These are phyloP conservation scores for Heteronetta atricapilla DNA, from an alignment of 2,113 vertebrate species.

Conservation along the genomic window DNA sequence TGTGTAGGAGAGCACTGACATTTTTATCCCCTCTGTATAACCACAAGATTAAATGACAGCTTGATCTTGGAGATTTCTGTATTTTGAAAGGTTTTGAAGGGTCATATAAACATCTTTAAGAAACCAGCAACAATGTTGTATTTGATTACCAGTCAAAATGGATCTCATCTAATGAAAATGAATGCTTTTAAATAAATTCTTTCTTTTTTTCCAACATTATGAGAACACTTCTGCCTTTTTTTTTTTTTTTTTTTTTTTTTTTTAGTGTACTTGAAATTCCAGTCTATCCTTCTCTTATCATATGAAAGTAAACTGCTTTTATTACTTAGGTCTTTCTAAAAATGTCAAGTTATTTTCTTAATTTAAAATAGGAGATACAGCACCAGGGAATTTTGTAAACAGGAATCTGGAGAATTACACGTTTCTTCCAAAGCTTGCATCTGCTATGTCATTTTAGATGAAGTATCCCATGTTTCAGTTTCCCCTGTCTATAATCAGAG, in stretches of 20 bases:
- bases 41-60: slow-evolving; percentile 1
- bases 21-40: neutral
- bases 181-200: neutral
- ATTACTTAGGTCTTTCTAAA: neutral
- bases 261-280: slow-evolving; percentile 9
- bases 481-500: neutral
- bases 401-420: neutral
- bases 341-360: neutral
- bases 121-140: neutral
- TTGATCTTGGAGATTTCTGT: neutral
- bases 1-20: neutral
- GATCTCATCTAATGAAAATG: slow-evolving; percentile 16
- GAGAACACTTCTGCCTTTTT: neutral
- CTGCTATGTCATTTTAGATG: neutral
- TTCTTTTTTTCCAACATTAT: neutral
- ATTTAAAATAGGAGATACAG: neutral
- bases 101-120: neutral
- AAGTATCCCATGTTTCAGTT: neutral
- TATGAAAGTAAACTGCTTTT: neutral
- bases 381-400: neutral
- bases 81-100: slow-evolving; percentile 9
- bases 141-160: slow-evolving; percentile 14
- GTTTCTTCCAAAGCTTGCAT: neutral
- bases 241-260: neutral
- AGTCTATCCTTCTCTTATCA: neutral